These are phyloP conservation scores for Uloborus plumipes DNA, from an alignment of 2,888 invertebrate species.

Conservation along the genomic window DNA sequence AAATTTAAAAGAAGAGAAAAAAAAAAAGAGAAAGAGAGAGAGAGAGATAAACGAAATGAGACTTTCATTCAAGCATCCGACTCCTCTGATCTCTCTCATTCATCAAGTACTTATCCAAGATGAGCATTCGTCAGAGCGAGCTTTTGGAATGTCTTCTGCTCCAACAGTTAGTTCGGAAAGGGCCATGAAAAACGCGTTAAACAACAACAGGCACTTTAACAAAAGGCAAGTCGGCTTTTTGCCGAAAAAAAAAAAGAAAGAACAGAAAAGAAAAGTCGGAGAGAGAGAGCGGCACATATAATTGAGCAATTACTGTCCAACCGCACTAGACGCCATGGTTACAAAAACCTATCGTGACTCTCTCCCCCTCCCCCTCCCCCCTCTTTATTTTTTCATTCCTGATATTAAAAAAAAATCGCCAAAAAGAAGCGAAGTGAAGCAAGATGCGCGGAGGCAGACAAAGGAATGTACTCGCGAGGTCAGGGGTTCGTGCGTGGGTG, in stretches of 20 bases:
- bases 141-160: too few species aligned
- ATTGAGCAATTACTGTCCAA: constrained; percentile 49
- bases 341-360: constrained; percentile 41
- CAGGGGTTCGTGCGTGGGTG: constrained; percentile 53
- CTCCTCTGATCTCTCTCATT: too few species aligned
- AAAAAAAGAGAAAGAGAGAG: too few species aligned
- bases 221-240: constrained; percentile 11
- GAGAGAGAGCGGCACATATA: constrained; percentile 27
- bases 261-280: background rate
- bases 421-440: background rate
- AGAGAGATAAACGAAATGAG: too few species aligned
- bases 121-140: too few species aligned
- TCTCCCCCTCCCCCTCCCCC: constrained; percentile 17
- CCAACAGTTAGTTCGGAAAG: background rate
- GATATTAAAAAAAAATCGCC: constrained; percentile 24
- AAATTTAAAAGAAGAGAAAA: too few species aligned
- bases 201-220: constrained; percentile 37
- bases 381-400: constrained; percentile 31
- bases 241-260: background rate
- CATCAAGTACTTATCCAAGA: too few species aligned
- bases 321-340: background rate
- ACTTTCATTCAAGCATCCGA: too few species aligned
- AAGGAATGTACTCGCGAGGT: constrained; percentile 52
- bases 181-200: constrained; percentile 25
- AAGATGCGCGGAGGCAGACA: constrained; percentile 34